Percentiles rank a stretch among this genome's conserved stretches.
Conservation (phyloP, 2,113 vertebrate genomes). For the Pseudorectes ferrugineus region DNA sequence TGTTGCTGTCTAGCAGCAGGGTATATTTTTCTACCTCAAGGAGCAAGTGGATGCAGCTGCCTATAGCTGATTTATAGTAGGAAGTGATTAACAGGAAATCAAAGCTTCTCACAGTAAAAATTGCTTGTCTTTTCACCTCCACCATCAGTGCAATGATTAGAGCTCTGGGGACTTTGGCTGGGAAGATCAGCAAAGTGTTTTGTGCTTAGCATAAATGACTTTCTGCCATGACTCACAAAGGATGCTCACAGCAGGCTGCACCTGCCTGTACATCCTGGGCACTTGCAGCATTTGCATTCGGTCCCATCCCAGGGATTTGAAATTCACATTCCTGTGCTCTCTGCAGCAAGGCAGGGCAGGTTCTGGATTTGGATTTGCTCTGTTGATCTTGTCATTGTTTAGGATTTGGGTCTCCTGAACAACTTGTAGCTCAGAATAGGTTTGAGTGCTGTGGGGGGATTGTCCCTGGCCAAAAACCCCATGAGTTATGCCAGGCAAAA, state of each 20-base stretch:
- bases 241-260: neutral
- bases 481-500: neutral
- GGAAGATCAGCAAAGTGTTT: neutral
- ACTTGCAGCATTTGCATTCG: neutral
- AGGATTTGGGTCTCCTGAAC: neutral
- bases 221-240: neutral
- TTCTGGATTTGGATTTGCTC: neutral
- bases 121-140: constrained; percentile 45
- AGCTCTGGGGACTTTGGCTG: neutral
- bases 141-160: neutral
- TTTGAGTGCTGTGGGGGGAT: neutral
- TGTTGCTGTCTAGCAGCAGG: constrained; percentile 66
- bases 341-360: neutral
- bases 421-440: neutral
- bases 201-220: neutral
- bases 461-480: neutral
- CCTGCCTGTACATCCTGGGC: neutral
- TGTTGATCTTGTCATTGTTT: neutral
- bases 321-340: neutral
- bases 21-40: constrained; percentile 62
- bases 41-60: constrained; percentile 68
- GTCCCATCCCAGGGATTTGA: neutral
- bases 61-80: constrained; percentile 71
- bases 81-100: constrained; percentile 67
- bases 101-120: constrained; percentile 44